Evolutionary conservation across 2,113 vertebrate species (phyloP).

Genomic region (Acanthisitta chloris): DNA sequence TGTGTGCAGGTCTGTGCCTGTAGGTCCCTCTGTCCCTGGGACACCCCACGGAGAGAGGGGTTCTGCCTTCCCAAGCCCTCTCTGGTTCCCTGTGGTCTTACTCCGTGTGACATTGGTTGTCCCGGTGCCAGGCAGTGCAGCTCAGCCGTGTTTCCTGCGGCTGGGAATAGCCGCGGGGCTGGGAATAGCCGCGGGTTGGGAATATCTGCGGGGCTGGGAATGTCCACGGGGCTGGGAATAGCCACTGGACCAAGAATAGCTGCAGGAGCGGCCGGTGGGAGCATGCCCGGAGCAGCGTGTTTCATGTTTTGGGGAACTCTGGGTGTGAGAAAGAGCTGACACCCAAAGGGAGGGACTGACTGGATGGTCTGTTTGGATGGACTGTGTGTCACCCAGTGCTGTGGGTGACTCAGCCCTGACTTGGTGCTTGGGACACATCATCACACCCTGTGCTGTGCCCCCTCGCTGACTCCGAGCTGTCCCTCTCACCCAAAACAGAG

Average conservation of each 20-base stretch:
- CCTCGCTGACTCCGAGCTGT: accelerated
- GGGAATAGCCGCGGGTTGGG: neutral
- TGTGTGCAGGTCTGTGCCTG: neutral
- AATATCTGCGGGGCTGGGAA: too few species aligned
- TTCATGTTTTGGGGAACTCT: neutral
- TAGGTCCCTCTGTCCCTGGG: neutral
- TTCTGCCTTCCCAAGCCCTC: neutral
- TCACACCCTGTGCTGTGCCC: neutral
- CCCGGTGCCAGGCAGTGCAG: neutral
- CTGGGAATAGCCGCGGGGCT: neutral
- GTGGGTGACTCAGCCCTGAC: neutral
- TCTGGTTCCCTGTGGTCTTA: neutral
- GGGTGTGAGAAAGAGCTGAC: neutral
- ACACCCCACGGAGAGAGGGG: accelerated
- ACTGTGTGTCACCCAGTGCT: neutral
- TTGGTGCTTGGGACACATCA: neutral
- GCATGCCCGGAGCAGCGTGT: accelerated
- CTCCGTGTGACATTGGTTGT: neutral
- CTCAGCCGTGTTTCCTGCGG: accelerated
- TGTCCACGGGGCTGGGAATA: too few species aligned
- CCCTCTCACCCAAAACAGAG: neutral
- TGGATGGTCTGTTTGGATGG: accelerated
- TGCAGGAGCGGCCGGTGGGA: too few species aligned
- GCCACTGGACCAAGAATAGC: too few species aligned
- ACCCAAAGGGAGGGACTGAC: neutral